A percentile compares a stretch with the other conserved stretches of the same genome.
These are phyloP conservation scores for Euplexia lucipara DNA, from an alignment of 2,888 invertebrate genomes.

Conservation along the genomic window DNA sequence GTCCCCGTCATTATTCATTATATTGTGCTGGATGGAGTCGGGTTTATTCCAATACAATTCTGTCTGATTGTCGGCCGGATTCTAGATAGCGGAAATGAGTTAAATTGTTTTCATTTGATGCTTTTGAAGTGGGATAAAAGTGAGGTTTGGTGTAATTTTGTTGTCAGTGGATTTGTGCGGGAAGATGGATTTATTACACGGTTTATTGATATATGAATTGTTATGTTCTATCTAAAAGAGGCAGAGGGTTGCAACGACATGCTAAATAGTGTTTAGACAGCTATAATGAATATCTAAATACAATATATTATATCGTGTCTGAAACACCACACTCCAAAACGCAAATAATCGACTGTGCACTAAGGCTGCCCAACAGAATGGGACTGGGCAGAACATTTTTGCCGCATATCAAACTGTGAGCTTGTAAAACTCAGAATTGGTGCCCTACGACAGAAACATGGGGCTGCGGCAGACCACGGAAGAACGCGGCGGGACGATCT, in stretches of 20 bases:
- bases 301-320: too few relatives aligned
- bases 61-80: slow-evolving; percentile 51
- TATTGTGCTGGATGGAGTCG: slow-evolving; percentile 48
- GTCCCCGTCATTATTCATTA: slow-evolving; percentile 66
- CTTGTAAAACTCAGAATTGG: too few relatives aligned
- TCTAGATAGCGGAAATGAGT: slow-evolving; percentile 51
- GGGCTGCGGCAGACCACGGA: too few relatives aligned
- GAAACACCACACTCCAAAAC: too few relatives aligned
- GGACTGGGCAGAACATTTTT: too few relatives aligned
- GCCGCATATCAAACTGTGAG: too few relatives aligned
- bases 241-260: neutral
- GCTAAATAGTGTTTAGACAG: neutral
- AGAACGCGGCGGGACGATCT: too few relatives aligned
- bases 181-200: neutral
- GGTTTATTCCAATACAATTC: slow-evolving; percentile 49
- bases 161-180: neutral
- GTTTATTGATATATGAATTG: neutral
- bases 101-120: slow-evolving; percentile 48
- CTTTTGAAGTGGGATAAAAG: slow-evolving; percentile 11
- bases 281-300: neutral
- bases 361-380: too few relatives aligned
- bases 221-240: neutral
- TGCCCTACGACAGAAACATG: too few relatives aligned
- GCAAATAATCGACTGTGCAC: too few relatives aligned
- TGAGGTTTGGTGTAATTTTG: slow-evolving; percentile 2